A percentile compares a stretch with the other conserved stretches of the same genome.
These are phyloP conservation scores for Drosophila niveifrons DNA, from an alignment of 2,888 invertebrate species.

Conservation along the genomic window DNA sequence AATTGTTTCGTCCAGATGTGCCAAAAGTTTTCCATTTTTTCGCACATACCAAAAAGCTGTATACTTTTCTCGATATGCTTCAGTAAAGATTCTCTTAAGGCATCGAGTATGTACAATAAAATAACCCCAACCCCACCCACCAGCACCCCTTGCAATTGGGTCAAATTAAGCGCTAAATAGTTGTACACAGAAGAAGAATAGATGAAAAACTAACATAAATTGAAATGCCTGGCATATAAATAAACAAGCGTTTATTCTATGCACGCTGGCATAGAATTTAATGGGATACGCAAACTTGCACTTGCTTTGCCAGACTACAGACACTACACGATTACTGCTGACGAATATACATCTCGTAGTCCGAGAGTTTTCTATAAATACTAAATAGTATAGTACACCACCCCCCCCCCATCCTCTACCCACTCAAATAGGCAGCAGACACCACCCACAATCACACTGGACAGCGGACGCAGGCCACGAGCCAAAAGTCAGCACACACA, in stretches of 20 bases:
- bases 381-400: conserved; percentile 5
- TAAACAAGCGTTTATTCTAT: conserved; percentile 62
- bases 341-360: not conserved
- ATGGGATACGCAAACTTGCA: conserved; percentile 74
- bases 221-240: conserved; percentile 51
- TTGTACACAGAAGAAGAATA: conserved; percentile 28
- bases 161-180: conserved; percentile 56
- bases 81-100: conserved; percentile 27
- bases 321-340: conserved; percentile 6
- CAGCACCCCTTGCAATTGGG: conserved; percentile 34
- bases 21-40: conserved; percentile 57
- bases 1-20: conserved; percentile 54
- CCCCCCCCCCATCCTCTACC: conserved; percentile 2
- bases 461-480: conserved; percentile 20
- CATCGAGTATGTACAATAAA: not conserved
- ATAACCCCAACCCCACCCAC: too few relatives aligned
- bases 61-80: conserved; percentile 41
- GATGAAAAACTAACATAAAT: conserved; percentile 52
- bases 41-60: conserved; percentile 61
- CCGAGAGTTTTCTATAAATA: not conserved
- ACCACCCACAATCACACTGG: conserved; percentile 6
- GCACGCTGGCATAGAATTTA: conserved; percentile 44
- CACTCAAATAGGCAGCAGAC: conserved; percentile 6
- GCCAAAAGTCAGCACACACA: conserved; percentile 14
- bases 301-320: conserved; percentile 55